These are phyloP conservation scores for Cotesia vestalis DNA, from an alignment of 1,140 invertebrate species.

Conservation along the genomic window DNA sequence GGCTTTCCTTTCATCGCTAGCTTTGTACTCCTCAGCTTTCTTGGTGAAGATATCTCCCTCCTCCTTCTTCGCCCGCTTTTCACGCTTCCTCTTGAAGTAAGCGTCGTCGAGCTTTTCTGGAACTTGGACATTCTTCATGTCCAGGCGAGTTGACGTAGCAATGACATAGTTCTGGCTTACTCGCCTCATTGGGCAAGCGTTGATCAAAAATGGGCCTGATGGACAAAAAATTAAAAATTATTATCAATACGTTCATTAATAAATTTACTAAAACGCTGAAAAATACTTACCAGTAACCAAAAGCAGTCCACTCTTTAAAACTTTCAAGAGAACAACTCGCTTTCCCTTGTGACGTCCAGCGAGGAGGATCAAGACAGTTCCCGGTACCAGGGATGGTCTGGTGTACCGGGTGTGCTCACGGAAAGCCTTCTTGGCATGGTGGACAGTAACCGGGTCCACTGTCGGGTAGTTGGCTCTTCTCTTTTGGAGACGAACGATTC, in stretches of 20 bases:
- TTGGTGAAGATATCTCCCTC: constrained; percentile 90
- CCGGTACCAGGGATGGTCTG: constrained; percentile 83
- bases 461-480: constrained; percentile 82
- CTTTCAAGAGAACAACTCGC: constrained; percentile 87
- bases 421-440: constrained; percentile 74
- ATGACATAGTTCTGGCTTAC: constrained; percentile 96
- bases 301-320: constrained; percentile 88
- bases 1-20: constrained; percentile 86
- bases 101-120: constrained; percentile 89
- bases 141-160: constrained; percentile 89
- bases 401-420: constrained; percentile 80
- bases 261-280: no score
- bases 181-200: constrained; percentile 92
- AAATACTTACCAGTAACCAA: constrained; percentile 84
- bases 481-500: constrained; percentile 84
- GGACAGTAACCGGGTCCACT: constrained; percentile 69
- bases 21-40: constrained; percentile 89
- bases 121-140: constrained; percentile 82
- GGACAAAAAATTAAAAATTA: constrained; percentile 34
- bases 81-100: constrained; percentile 87
- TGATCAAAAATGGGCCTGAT: constrained; percentile 83
- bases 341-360: constrained; percentile 96
- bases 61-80: constrained; percentile 78
- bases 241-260: constrained; percentile 10
- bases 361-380: constrained; percentile 91